Conservation (phyloP, 1,140 invertebrate genomes). For the Liolophura sinensis region DNA sequence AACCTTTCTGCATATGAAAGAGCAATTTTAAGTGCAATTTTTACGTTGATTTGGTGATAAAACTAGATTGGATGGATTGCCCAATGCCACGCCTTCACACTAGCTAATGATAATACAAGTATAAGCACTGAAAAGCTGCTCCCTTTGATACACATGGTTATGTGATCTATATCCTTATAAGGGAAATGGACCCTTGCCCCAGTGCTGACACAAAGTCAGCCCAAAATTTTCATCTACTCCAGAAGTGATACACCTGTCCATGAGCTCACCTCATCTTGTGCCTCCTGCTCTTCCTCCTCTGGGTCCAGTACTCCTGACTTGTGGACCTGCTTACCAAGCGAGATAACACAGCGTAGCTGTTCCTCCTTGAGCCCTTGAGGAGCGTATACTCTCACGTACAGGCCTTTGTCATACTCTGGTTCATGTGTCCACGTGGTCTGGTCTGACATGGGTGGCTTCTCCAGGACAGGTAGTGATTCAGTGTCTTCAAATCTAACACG, state of each 20-base stretch:
- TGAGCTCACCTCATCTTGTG: slow-evolving; percentile 2
- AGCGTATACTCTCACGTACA: slow-evolving; percentile 47
- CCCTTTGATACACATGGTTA: too few species aligned
- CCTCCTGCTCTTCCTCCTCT: slow-evolving; percentile 13
- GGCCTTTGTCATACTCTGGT: slow-evolving; percentile 46
- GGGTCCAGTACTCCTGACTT: slow-evolving; percentile 45
- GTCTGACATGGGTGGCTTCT: slow-evolving; percentile 41
- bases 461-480: slow-evolving; percentile 8
- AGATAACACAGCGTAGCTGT: slow-evolving; percentile 45
- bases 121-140: too few species aligned
- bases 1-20: too few species aligned
- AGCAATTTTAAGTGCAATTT: too few species aligned
- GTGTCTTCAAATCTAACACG: slow-evolving; percentile 45
- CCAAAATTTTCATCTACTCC: too few species aligned
- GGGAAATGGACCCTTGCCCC: too few species aligned
- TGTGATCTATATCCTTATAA: too few species aligned
- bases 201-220: too few species aligned
- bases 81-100: too few species aligned
- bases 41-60: too few species aligned
- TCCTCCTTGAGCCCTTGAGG: slow-evolving; percentile 40
- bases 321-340: slow-evolving; percentile 40
- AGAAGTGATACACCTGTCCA: slow-evolving; percentile 13
- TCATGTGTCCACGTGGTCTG: slow-evolving; percentile 39
- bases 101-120: too few species aligned
- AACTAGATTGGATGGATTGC: too few species aligned